Conservation (phyloP, 2,113 vertebrate species). For the Festucalex cinctus region DNA sequence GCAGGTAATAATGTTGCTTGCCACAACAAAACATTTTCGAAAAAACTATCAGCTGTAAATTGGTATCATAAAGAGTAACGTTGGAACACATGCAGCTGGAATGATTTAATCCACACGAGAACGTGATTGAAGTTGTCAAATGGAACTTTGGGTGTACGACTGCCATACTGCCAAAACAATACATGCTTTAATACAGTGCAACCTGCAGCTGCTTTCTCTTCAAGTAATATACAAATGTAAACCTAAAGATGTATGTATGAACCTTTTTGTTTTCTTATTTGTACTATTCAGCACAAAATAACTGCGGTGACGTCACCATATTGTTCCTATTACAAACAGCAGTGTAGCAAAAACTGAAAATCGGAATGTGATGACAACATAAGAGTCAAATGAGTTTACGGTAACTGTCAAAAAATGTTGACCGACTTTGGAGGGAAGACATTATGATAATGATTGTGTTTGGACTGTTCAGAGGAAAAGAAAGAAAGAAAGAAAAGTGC, state of each 20-base stretch:
- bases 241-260: conserved; percentile 21
- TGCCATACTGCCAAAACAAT: conserved; percentile 17
- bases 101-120: conserved; percentile 16
- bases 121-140: conserved; percentile 1
- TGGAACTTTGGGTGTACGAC: conserved; percentile 6
- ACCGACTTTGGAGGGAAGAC: neutral
- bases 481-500: conserved; percentile 1
- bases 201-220: conserved; percentile 16
- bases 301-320: conserved; percentile 2
- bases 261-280: neutral
- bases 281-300: neutral
- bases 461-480: neutral
- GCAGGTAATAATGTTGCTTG: conserved; percentile 15
- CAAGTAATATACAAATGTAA: conserved; percentile 36
- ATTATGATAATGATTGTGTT: conserved; percentile 9
- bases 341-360: conserved; percentile 9
- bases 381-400: conserved; percentile 15
- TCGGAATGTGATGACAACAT: conserved; percentile 8
- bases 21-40: neutral
- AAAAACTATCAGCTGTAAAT: conserved; percentile 27
- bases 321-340: conserved; percentile 13
- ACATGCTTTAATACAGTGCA: conserved; percentile 40
- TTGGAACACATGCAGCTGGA: conserved; percentile 24
- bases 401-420: neutral
- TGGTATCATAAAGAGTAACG: conserved; percentile 47